phyloP scores from a whole-genome alignment of 2,888 invertebrate species.

The Tromatobia lineatoria region DNA sequence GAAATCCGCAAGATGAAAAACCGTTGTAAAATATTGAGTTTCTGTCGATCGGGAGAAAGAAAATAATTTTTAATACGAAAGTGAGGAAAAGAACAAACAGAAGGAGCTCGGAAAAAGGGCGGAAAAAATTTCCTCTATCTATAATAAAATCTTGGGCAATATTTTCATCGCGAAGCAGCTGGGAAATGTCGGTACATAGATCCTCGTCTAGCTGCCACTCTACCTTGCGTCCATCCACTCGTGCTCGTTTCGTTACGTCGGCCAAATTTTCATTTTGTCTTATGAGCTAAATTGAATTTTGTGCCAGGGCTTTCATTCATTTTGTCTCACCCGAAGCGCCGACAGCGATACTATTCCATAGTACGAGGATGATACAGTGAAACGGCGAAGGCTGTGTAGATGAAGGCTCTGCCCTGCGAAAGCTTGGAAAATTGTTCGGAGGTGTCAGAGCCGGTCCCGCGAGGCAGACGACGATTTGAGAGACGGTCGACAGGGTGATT shows the following conservation, averaged over 20 bases:
- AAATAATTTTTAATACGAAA: conserved; percentile 55
- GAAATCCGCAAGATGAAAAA: neutral
- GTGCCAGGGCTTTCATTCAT: conserved; percentile 64
- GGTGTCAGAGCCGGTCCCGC: conserved; percentile 26
- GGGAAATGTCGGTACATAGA: conserved; percentile 40
- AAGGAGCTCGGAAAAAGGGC: conserved; percentile 11
- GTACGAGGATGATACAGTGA: neutral
- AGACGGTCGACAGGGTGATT: conserved; percentile 78
- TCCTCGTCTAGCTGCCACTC: conserved; percentile 34
- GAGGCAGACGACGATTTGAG: conserved; percentile 67
- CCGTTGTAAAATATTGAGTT: conserved; percentile 20
- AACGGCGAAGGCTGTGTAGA: neutral
- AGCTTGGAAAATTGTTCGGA: conserved; percentile 50
- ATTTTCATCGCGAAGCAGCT: conserved; percentile 74
- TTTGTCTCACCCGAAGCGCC: conserved; percentile 44
- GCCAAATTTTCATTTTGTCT: conserved; percentile 63
- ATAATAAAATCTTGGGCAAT: conserved; percentile 79
- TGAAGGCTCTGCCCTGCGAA: conserved; percentile 27
- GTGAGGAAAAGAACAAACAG: conserved; percentile 13
- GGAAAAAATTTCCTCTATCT: conserved; percentile 71
- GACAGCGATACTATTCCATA: neutral
- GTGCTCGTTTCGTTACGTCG: conserved; percentile 52
- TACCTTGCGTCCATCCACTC: conserved; percentile 40
- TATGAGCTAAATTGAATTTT: conserved; percentile 71
- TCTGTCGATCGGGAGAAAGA: conserved; percentile 11